Evolutionary conservation across 2,113 vertebrate species (phyloP).

Genomic region (Gasterosteus nipponicus): DNA sequence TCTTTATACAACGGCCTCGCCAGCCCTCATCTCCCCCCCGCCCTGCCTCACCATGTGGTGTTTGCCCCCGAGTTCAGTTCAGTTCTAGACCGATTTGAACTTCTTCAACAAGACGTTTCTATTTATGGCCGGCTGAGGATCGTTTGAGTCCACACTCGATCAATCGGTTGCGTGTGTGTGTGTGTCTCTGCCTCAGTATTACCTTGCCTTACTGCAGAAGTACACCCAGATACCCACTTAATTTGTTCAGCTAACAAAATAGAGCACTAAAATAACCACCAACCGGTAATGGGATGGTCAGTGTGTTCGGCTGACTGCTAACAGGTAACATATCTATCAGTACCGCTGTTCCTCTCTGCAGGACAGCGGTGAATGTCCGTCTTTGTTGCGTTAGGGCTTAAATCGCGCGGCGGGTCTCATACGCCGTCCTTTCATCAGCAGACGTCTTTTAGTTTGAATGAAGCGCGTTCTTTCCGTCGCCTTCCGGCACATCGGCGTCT

Average conservation of each 20-base stretch:
- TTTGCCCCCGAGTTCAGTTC: constrained; percentile 29
- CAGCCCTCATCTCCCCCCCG: constrained; percentile 6
- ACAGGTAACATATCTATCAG: not conserved
- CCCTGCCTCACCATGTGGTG: constrained; percentile 43
- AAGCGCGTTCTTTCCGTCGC: too few relatives aligned
- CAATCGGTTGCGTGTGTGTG: not conserved
- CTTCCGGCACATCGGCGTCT: too few relatives aligned
- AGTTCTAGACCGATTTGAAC: constrained; percentile 37
- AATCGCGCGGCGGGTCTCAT: too few relatives aligned
- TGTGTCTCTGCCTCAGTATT: not conserved
- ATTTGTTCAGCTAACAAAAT: not conserved
- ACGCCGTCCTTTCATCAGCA: too few relatives aligned
- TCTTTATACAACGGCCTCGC: constrained; percentile 37
- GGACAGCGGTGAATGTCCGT: too few relatives aligned
- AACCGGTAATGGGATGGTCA: not conserved
- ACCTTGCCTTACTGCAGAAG: not conserved
- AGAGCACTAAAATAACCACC: too few relatives aligned
- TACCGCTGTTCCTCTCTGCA: too few relatives aligned
- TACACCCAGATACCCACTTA: constrained; percentile 15
- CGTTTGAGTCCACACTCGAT: constrained; percentile 30
- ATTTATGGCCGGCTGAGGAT: constrained; percentile 43
- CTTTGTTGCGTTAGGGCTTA: too few relatives aligned
- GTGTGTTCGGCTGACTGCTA: not conserved
- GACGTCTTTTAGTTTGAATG: too few relatives aligned
- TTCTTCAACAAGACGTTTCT: constrained; percentile 27